Evolutionary conservation across 2,888 invertebrate species (phyloP), one percentile per base, ranked within the genome.

Genomic region (Eupithecia tripunctaria): DNA sequence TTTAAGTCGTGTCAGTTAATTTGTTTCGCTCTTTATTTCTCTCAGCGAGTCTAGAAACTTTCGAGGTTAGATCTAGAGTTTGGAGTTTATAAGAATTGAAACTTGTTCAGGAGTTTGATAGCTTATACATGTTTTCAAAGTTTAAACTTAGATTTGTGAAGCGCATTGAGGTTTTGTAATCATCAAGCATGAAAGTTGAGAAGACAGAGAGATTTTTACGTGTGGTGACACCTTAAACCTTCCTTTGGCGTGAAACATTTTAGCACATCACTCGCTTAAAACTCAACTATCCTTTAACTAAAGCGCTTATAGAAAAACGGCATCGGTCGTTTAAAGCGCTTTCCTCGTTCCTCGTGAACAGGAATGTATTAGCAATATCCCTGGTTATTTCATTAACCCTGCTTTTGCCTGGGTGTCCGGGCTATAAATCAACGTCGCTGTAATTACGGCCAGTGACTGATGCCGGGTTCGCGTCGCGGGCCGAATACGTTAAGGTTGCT

Each of bases 351-450:
- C 67, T 21, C 47, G 66, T 41, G 70, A 66, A 70, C 71, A 76
- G 72, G 79, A 79, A 80, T 80, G 80, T 78, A 80, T 80, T 80
- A 80, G 77, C 80, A 78, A 78, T 78, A 79, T 75, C 77, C 77
- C 75, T 74, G 81, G 81, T 81, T 81, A 81, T 81, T 81, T 81
- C 81, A 81, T 81, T 81, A 81, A 80, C 84, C 81, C 83, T 80
- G 84, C 81, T 79, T 78, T 80, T 76, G 78, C 76, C 77, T 78
- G 75, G 62, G 81, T 81, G 82, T 81, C 79, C 81, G 75, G 79
- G 75, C 81, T 77, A 85, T 87, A 84, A 82, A 84, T 85, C 86
- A 85, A 81, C 79, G 84, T 84, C 84, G 74, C 67, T 72, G 80
- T 84, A 84, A 85, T 85, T 84, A 82, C 84, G 73, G 63, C 65